These are phyloP conservation scores for Paracanthobrama guichenoti DNA, from an alignment of 2,113 vertebrate species.

Conservation along the genomic window DNA sequence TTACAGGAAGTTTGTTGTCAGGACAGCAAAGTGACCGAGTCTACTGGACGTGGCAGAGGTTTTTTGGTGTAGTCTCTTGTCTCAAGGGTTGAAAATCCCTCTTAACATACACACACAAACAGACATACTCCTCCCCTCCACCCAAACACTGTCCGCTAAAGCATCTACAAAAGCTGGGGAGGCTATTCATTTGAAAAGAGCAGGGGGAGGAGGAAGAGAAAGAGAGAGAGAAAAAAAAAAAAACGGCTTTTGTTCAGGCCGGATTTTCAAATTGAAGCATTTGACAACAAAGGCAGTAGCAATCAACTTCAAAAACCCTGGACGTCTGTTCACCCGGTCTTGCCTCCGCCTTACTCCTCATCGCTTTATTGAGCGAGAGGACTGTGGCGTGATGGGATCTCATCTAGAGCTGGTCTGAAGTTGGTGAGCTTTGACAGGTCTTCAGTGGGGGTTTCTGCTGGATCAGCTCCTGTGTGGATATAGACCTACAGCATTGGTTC, in stretches of 20 bases:
- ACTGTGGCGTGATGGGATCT: slow-evolving; percentile 47
- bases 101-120: slow-evolving; percentile 26
- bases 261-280: slow-evolving; percentile 54
- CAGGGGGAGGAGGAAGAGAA: slow-evolving; percentile 20
- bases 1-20: background rate
- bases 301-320: slow-evolving; percentile 56
- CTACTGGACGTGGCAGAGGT: background rate
- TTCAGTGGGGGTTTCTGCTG: slow-evolving; percentile 48
- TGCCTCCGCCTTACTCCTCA: slow-evolving; percentile 48
- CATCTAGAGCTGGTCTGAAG: slow-evolving; percentile 29
- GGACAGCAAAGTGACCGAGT: slow-evolving; percentile 22
- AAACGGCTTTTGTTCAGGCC: slow-evolving; percentile 43
- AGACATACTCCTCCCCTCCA: slow-evolving; percentile 24
- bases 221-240: slow-evolving; percentile 22
- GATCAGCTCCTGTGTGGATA: slow-evolving; percentile 44
- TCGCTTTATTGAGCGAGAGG: slow-evolving; percentile 37
- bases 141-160: slow-evolving; percentile 34
- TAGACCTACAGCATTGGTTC: slow-evolving; percentile 9
- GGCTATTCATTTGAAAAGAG: slow-evolving; percentile 48
- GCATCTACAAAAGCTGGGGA: slow-evolving; percentile 52
- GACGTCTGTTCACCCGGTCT: slow-evolving; percentile 39
- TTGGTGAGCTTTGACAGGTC: slow-evolving; percentile 47
- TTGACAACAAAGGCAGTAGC: slow-evolving; percentile 56
- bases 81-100: slow-evolving; percentile 32
- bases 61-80: slow-evolving; percentile 25